A percentile compares a stretch with the other conserved stretches of the same genome.
Conservation (phyloP, 1,140 invertebrate species). For the Pissodes strobi region DNA sequence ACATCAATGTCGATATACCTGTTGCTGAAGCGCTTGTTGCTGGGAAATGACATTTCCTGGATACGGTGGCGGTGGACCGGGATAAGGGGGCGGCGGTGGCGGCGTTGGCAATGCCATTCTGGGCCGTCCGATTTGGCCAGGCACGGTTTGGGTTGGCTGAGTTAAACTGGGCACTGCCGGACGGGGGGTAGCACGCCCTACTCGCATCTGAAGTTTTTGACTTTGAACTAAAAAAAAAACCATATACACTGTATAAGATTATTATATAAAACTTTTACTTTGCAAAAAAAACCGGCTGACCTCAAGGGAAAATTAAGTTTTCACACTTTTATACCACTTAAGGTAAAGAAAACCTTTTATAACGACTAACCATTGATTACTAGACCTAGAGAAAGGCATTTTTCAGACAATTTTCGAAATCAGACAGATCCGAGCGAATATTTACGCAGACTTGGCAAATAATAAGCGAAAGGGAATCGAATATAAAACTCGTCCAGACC, state of each 20-base stretch:
- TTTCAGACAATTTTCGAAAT: no score
- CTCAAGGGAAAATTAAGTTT: no score
- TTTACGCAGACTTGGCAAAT: no score
- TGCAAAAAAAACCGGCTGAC: no score
- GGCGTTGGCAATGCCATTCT: slow-evolving; percentile 53
- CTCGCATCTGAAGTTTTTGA: slow-evolving; percentile 53
- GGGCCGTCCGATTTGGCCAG: slow-evolving; percentile 39
- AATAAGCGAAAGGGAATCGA: no score
- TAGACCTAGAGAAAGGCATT: no score
- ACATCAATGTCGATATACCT: slow-evolving; percentile 15
- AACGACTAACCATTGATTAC: no score
- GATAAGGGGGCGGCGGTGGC: slow-evolving; percentile 67
- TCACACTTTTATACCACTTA: no score
- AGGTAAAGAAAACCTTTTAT: no score
- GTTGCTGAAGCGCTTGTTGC: slow-evolving; percentile 40
- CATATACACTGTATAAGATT: neutral
- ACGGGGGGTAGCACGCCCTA: slow-evolving; percentile 36
- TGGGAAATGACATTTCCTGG: slow-evolving; percentile 60
- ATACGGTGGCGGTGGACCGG: slow-evolving; percentile 68
- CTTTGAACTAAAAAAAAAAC: slow-evolving; percentile 51
- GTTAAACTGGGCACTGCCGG: slow-evolving; percentile 34
- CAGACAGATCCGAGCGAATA: no score
- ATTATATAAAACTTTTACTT: no score
- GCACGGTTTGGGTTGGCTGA: slow-evolving; percentile 53
- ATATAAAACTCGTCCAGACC: no score